A percentile compares a stretch with the other conserved stretches of the same genome.
Conservation (phyloP, 2,888 invertebrate genomes). For the Coenonympha glycerion region DNA sequence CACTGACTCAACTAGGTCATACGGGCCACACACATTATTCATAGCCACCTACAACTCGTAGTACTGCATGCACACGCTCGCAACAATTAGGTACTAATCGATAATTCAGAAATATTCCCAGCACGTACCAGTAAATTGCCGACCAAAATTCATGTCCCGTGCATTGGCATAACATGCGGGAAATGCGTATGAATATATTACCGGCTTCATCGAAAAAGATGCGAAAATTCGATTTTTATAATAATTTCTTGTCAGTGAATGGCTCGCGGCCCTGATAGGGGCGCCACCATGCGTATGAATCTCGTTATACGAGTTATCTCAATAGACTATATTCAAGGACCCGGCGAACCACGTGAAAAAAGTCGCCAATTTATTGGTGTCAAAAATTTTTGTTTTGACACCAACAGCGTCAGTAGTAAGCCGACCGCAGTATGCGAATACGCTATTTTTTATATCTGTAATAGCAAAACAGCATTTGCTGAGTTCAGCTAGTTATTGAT, state of each 20-base stretch:
- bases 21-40: not conserved
- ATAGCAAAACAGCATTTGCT: no score
- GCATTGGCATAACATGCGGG: constrained; percentile 44
- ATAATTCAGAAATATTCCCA: constrained; percentile 46
- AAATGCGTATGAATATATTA: constrained; percentile 50
- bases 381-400: no score
- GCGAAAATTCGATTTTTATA: constrained; percentile 42
- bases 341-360: no score
- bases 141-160: constrained; percentile 42
- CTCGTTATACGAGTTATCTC: constrained; percentile 26
- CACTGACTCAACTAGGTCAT: not conserved
- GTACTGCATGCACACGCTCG: constrained; percentile 12
- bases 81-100: constrained; percentile 41
- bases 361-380: no score
- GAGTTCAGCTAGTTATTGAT: no score
- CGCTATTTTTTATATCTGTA: no score
- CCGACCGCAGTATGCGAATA: no score
- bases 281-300: constrained; percentile 24
- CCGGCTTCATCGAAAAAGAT: constrained; percentile 41
- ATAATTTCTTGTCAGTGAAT: constrained; percentile 34
- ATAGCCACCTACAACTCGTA: not conserved
- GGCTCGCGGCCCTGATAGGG: constrained; percentile 27
- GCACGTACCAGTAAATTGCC: constrained; percentile 53
- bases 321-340: no score
- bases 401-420: no score